These are phyloP conservation scores for Phrixothrix hirtus DNA, from an alignment of 2,888 invertebrate genomes.

Conservation along the genomic window DNA sequence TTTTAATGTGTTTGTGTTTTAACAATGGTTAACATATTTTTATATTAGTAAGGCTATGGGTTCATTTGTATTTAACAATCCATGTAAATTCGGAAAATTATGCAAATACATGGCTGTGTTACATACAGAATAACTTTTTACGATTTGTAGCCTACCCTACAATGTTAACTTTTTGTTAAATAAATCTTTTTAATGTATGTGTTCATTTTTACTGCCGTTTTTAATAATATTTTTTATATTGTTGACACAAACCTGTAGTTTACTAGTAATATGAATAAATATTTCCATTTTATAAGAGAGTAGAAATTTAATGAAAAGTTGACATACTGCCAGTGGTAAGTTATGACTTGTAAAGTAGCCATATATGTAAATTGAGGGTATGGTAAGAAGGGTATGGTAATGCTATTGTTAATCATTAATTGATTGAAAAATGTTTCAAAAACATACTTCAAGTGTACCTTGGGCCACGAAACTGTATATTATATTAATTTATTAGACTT, in stretches of 20 bases:
- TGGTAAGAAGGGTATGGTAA: slow-evolving; percentile 44
- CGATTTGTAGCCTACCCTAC: slow-evolving; percentile 34
- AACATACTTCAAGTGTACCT: slow-evolving; percentile 43
- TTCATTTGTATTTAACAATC: slow-evolving; percentile 46
- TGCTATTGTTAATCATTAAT: slow-evolving; percentile 47
- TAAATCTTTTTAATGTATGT: slow-evolving; percentile 13
- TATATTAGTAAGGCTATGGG: slow-evolving; percentile 40
- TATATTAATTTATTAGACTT: slow-evolving; percentile 41
- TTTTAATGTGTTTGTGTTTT: slow-evolving; percentile 38
- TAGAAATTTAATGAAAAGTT: slow-evolving; percentile 42
- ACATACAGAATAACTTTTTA: slow-evolving; percentile 44
- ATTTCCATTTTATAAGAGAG: not conserved
- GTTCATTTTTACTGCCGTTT: slow-evolving; percentile 15
- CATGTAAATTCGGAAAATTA: slow-evolving; percentile 38
- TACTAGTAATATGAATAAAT: not conserved
- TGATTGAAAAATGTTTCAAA: slow-evolving; percentile 42
- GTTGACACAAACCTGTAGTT: too few species aligned
- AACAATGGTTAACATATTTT: slow-evolving; percentile 49
- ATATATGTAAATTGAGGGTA: slow-evolving; percentile 44
- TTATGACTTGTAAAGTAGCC: slow-evolving; percentile 43
- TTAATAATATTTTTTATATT: slow-evolving; percentile 3
- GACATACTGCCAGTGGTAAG: slow-evolving; percentile 38
- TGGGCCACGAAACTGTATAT: slow-evolving; percentile 44
- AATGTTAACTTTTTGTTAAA: slow-evolving; percentile 47
- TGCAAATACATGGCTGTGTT: slow-evolving; percentile 47